These are phyloP conservation scores for Nothocercus julius DNA, from an alignment of 2,113 vertebrate species.

Conservation along the genomic window DNA sequence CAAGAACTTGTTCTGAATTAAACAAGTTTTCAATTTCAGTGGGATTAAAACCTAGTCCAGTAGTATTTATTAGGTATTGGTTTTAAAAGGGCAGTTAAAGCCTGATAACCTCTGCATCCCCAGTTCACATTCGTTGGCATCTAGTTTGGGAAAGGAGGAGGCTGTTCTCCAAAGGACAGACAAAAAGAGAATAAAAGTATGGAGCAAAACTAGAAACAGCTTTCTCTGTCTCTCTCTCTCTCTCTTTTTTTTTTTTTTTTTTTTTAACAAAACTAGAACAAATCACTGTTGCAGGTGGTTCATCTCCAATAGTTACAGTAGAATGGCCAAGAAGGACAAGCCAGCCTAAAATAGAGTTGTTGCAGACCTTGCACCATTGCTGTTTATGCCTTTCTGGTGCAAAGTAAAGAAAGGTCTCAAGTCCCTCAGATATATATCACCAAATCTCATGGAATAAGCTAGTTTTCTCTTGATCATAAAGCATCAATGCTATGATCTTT, in stretches of 20 bases:
- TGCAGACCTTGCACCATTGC: not conserved
- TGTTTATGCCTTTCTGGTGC: not conserved
- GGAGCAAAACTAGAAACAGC: not conserved
- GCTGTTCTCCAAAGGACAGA: not conserved
- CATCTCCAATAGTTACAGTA: not conserved
- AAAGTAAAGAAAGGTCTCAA: not conserved
- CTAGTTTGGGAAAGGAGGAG: not conserved
- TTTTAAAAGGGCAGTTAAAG: not conserved
- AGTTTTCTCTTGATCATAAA: not conserved
- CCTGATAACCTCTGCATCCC: not conserved
- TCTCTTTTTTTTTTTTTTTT: no score
- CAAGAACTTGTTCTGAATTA: not conserved
- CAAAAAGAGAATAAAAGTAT: not conserved
- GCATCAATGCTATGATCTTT: not conserved
- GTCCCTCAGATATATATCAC: not conserved
- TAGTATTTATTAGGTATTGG: not conserved
- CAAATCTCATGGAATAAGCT: not conserved
- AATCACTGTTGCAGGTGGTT: not conserved
- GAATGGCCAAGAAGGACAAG: not conserved
- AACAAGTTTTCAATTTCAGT: not conserved
- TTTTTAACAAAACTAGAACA: not conserved
- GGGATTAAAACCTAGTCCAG: not conserved
- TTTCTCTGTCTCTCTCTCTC: no score
- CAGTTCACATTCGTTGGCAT: not conserved
- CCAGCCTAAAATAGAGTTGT: accelerated